Base-by-base conservation (phyloP, 2,113 vertebrate species). In the Pseudolaguvia tuberculata region DNA sequence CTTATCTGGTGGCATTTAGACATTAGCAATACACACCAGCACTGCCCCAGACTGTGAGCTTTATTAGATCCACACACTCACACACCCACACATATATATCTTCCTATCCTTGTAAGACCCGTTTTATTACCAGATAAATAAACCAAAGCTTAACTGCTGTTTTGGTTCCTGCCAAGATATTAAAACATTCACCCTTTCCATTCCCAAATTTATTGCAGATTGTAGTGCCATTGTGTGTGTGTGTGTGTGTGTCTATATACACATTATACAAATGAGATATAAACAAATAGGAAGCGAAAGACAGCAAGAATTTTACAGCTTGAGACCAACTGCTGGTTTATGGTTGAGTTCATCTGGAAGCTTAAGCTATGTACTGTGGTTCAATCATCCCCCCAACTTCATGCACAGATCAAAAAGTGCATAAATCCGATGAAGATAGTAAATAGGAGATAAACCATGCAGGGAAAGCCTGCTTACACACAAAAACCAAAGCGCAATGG, bases 1-100 rank as follows among this genome's bases (percentile, higher is more conserved):
- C 48, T 12, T 65, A 88, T 82, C 86, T 82, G 56, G 21, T 5
- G 67, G 80, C 84, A 83, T 76, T 69, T 59, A 75, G 79, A 77
- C 70, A 70, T 72, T 75, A 57, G 51, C 29, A 39, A 35, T 70
- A 48, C 50, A 25, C 78, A 39, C 70, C 25, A 73, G 23, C n/a
- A 52, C 82, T 70, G 50, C 51, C 58, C 66, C 55, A 71, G 61
- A 62, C 23, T 73, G 31, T 73, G 51, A 42, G 27, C 66, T 53
- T 79, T 63, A 81, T 63, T 69, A 69, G 12, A 29, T 12, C 70
- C 48, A 73, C 62, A 2, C 29, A 20, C 31, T 48, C 52, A 70
- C 47, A 74, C 21, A 78, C 10, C 42, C 1, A 18, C 63, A 68
- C 53, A 73, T 11, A 11, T 11, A 31, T 57, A 29, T 59, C 14